phyloP scores from a whole-genome alignment of 2,888 invertebrate genomes.

The Ophioninae sp. region DNA sequence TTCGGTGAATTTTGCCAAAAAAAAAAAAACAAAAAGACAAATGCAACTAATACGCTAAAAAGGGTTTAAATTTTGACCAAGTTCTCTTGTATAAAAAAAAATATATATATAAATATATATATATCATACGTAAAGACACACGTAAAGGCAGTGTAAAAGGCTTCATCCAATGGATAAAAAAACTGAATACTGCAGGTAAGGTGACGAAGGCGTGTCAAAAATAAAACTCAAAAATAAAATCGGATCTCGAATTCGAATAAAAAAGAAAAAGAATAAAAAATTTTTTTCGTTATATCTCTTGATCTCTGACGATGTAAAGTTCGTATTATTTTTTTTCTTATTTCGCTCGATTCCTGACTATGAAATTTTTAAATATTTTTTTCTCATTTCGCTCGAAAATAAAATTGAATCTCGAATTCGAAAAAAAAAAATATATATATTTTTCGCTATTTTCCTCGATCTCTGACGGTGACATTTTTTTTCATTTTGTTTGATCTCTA shows the following conservation, averaged over 20 bases:
- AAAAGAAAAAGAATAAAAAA: no score
- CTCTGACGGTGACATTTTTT: neutral
- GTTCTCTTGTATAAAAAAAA: neutral
- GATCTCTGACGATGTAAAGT: no score
- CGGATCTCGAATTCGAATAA: slow-evolving; percentile 1
- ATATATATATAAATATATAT: neutral
- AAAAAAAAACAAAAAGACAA: slow-evolving; percentile 29
- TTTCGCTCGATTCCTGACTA: no score
- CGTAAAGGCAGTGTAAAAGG: slow-evolving; percentile 41
- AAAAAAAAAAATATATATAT: no score
- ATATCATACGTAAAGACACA: slow-evolving; percentile 2
- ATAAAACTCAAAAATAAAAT: slow-evolving; percentile 32
- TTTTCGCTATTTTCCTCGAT: no score
- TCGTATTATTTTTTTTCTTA: no score
- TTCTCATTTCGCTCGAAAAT: no score
- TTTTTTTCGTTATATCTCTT: slow-evolving; percentile 1
- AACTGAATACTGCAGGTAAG: slow-evolving; percentile 48
- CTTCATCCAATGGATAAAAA: slow-evolving; percentile 9
- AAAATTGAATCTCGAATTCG: no score
- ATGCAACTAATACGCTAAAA: slow-evolving; percentile 21
- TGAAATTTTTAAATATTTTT: no score
- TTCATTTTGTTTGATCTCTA: slow-evolving; percentile 4
- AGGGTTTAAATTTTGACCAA: neutral
- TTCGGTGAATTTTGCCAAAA: slow-evolving; percentile 12
- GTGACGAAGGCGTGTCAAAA: slow-evolving; percentile 51